Evolutionary conservation across 2,113 vertebrate species (phyloP), one percentile per base, ranked within the genome.

Genomic region (Menidia beryllina): DNA sequence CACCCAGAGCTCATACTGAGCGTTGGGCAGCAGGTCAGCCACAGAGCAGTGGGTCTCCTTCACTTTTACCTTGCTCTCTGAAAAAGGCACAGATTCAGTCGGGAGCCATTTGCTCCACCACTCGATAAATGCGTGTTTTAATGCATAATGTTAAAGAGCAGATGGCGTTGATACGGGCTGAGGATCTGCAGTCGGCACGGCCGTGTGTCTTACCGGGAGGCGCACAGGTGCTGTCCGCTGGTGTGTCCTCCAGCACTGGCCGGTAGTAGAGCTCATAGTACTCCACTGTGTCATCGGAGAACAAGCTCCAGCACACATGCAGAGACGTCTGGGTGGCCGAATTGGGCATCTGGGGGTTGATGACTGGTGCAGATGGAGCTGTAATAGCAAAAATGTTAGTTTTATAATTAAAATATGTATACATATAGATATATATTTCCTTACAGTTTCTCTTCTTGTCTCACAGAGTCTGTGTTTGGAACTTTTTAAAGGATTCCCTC

Each of bases 1-100:
- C 71, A 98, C 96, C 96, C 96, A 98, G 68, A 99, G 96, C 79
- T 98, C 96, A 38, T 98, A 99, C 79, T 98, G 96, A 17, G 95
- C 95, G 3, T 97, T 97, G 0, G 97, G 95, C 75, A 92, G 75
- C 71, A 99, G 93, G 15, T 94, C 86, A 23, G 52, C 89, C 73
- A 99, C 95, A 0, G 93, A 95, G 88, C 94, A 96, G 70, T 97
- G 96, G 0, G 96, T 98, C 91, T 98, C 97, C 86, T 96, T 98
- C 79, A 97, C 91, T 24, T 91, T 95, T 10, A 94, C 52, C 11
- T 83, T 92, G 26, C 86, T 92, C 17, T 91, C 97, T 99, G 86
- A 34, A 77, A 69, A 74, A 2, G 80, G n/a, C 48, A 66, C 15
- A 76, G 24, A 45, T 60, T 50, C 36, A 24, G 50, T 12, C n/a